Evolutionary conservation across 1,140 invertebrate species (phyloP).

Genomic region (Lasioglossum baleicum): DNA sequence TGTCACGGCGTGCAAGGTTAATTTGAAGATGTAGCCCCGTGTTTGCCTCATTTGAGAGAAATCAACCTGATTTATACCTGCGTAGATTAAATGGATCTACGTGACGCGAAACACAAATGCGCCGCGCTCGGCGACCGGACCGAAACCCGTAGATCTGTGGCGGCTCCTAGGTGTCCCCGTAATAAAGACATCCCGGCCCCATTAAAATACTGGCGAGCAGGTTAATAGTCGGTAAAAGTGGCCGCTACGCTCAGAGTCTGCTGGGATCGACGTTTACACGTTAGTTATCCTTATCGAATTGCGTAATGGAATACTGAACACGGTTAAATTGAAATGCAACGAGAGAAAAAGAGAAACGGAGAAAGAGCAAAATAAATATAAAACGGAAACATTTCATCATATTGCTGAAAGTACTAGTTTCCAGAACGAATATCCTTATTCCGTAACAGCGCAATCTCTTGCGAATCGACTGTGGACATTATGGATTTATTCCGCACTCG

Average conservation of each 20-base stretch:
- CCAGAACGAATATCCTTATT: background rate
- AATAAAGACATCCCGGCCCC: conserved; percentile 23
- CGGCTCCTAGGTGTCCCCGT: conserved; percentile 8
- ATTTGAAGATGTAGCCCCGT: conserved; percentile 44
- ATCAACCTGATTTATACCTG: conserved; percentile 62
- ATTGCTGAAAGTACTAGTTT: background rate
- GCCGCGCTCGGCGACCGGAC: background rate
- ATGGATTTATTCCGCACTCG: too few relatives aligned
- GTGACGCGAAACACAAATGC: conserved; percentile 30
- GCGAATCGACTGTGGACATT: too few relatives aligned
- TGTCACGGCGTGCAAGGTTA: conserved; percentile 52
- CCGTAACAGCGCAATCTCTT: too few relatives aligned
- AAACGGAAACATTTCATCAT: background rate
- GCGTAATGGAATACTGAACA: background rate
- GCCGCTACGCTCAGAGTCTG: background rate
- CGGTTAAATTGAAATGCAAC: background rate
- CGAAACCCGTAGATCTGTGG: background rate
- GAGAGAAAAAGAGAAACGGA: background rate
- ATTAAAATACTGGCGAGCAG: conserved; percentile 29
- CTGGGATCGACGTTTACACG: background rate
- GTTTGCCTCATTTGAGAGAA: conserved; percentile 56
- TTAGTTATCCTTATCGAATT: background rate
- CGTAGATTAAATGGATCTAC: conserved; percentile 57
- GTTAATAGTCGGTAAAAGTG: background rate
- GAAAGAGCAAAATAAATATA: background rate